Conservation (phyloP, 2,888 invertebrate species). For the Sialis fuliginosa region DNA sequence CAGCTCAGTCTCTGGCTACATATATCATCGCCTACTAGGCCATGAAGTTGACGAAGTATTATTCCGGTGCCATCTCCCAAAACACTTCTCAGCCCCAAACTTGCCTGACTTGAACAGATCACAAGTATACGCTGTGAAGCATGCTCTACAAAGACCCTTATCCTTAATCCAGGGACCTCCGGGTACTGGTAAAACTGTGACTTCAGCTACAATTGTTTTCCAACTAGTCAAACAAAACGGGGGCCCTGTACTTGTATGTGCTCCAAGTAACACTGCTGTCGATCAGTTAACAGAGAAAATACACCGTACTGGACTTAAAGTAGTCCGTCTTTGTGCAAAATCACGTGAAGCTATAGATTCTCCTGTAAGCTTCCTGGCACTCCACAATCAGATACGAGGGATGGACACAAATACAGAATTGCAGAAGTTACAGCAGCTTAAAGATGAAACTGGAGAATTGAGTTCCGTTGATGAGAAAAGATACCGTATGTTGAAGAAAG, state of each 20-base stretch:
- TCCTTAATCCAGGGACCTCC: conserved; percentile 96
- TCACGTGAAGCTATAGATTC: conserved; percentile 97
- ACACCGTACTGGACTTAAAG: conserved; percentile 87
- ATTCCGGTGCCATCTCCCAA: conserved; percentile 82
- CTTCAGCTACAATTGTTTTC: conserved; percentile 97
- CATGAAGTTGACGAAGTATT: conserved; percentile 87
- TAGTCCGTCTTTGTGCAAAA: conserved; percentile 90
- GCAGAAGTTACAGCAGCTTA: conserved; percentile 86
- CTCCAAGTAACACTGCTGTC: conserved; percentile 97
- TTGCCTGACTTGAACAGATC: conserved; percentile 95
- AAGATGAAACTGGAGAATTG: conserved; percentile 96
- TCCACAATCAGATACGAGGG: conserved; percentile 94
- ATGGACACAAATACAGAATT: conserved; percentile 87
- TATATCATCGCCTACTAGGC: conserved; percentile 90
- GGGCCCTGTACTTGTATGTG: conserved; percentile 91
- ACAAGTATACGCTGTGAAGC: conserved; percentile 96
- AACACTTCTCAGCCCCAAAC: conserved; percentile 93
- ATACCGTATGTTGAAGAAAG: conserved; percentile 76
- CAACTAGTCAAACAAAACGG: conserved; percentile 90
- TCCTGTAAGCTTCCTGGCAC: conserved; percentile 86
- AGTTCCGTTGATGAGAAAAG: conserved; percentile 91
- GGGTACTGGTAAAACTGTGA: conserved; percentile 97
- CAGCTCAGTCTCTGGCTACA: conserved; percentile 90
- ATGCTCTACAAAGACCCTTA: conserved; percentile 87
- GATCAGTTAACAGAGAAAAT: conserved; percentile 99